Conservation (phyloP, 1,140 invertebrate species). For the Penaeus indicus region DNA sequence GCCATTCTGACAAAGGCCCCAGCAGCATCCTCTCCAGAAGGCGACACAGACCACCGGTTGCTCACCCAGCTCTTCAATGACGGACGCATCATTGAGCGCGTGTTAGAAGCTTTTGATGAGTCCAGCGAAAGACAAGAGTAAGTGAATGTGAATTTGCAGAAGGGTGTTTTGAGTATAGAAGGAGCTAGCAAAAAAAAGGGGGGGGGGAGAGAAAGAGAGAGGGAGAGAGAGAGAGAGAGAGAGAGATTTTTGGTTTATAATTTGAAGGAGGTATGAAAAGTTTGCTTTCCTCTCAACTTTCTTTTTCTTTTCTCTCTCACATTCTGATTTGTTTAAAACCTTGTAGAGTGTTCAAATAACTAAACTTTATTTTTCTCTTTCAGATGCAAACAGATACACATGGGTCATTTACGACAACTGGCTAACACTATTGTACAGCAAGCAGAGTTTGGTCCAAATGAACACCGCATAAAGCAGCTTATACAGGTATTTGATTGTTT, state of each 20-base stretch:
- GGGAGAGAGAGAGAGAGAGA: too few relatives aligned
- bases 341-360: background rate
- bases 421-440: slow-evolving; percentile 75
- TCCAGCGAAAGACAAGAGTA: slow-evolving; percentile 69
- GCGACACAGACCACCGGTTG: slow-evolving; percentile 36
- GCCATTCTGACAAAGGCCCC: slow-evolving; percentile 74
- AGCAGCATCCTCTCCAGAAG: slow-evolving; percentile 26
- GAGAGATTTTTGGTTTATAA: too few relatives aligned
- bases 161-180: background rate
- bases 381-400: slow-evolving; percentile 72
- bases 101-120: slow-evolving; percentile 44
- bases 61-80: slow-evolving; percentile 47
- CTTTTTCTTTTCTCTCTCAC: too few relatives aligned
- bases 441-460: slow-evolving; percentile 71
- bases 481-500: slow-evolving; percentile 33
- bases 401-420: slow-evolving; percentile 84
- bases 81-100: slow-evolving; percentile 41
- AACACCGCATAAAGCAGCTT: slow-evolving; percentile 69
- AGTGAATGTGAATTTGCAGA: slow-evolving; percentile 64
- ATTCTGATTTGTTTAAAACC: too few relatives aligned
- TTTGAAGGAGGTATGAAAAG: too few relatives aligned
- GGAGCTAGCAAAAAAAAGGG: background rate
- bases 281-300: too few relatives aligned
- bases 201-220: too few relatives aligned
- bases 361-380: slow-evolving; percentile 69